Conservation (phyloP, 2,113 vertebrate species). For the Halichoerus grypus region DNA sequence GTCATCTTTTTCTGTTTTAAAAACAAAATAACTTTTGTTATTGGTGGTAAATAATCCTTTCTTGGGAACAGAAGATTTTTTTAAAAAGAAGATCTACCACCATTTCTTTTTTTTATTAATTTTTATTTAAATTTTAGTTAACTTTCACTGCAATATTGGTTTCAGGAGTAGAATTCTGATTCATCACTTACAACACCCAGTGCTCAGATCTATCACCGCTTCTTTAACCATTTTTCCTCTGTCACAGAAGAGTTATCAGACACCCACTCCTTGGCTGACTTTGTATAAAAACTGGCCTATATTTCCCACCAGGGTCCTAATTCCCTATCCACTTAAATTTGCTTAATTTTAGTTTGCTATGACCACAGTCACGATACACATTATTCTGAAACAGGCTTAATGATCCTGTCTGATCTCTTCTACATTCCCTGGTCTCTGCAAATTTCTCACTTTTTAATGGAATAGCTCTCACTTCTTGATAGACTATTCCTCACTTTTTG, state of each 20-base stretch:
- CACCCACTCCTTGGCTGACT: neutral
- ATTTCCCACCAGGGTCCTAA: constrained; percentile 11
- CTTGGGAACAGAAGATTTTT: neutral
- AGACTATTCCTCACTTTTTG: constrained; percentile 77
- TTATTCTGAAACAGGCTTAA: constrained; percentile 66
- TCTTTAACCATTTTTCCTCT: neutral
- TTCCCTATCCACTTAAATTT: neutral
- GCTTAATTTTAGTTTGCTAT: constrained; percentile 54
- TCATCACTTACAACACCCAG: neutral
- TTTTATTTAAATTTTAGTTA: neutral
- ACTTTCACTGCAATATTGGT: neutral
- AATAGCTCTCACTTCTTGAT: constrained; percentile 78
- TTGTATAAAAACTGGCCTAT: neutral
- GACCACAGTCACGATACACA: constrained; percentile 46
- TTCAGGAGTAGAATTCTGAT: neutral
- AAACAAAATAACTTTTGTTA: neutral
- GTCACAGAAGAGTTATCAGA: neutral
- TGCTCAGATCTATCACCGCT: neutral
- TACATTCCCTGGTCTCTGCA: constrained; percentile 43
- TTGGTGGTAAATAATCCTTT: neutral
- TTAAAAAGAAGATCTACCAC: neutral
- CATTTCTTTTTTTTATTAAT: neutral
- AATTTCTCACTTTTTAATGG: constrained; percentile 80
- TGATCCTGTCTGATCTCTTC: constrained; percentile 36
- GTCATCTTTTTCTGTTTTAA: neutral